Conservation (phyloP, 1,140 invertebrate genomes). For the Cherax quadricarinatus region DNA sequence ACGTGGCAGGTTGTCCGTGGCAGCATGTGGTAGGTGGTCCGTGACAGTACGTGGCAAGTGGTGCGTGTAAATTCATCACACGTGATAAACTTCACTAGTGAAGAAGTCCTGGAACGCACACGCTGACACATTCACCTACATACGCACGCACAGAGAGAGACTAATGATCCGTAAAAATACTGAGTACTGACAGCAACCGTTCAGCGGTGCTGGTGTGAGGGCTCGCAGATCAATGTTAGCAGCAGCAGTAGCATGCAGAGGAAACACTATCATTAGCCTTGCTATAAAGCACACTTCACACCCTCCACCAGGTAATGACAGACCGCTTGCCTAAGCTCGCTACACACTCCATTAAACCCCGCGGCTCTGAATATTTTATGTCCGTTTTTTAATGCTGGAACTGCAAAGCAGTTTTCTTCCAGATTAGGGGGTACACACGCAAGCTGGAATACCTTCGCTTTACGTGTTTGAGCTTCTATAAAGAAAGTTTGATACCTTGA, state of each 20-base stretch:
- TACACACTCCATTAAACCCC: not conserved
- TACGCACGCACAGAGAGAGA: too few relatives aligned
- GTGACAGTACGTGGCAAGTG: too few relatives aligned
- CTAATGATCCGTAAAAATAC: too few relatives aligned
- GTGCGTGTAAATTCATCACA: too few relatives aligned
- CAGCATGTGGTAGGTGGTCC: too few relatives aligned
- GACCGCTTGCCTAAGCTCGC: not conserved
- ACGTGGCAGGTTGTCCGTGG: too few relatives aligned
- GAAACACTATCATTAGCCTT: not conserved
- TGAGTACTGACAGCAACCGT: too few relatives aligned
- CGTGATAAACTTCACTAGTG: too few relatives aligned
- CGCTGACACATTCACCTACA: too few relatives aligned
- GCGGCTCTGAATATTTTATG: not conserved
- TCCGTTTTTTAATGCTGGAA: not conserved
- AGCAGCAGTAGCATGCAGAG: not conserved
- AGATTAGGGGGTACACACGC: not conserved
- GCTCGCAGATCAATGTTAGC: too few relatives aligned
- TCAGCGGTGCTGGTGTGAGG: too few relatives aligned
- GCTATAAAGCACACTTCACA: constrained; percentile 5
- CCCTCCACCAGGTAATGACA: constrained; percentile 16
- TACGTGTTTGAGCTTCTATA: not conserved
- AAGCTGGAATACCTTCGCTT: not conserved
- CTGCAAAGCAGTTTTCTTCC: not conserved
- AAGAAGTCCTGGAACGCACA: too few relatives aligned
- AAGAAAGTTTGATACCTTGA: not conserved